Percentiles rank a stretch among this genome's conserved stretches.
Evolutionary conservation across 2,113 vertebrate genomes (phyloP).

Genomic region (Colinus virginianus): DNA sequence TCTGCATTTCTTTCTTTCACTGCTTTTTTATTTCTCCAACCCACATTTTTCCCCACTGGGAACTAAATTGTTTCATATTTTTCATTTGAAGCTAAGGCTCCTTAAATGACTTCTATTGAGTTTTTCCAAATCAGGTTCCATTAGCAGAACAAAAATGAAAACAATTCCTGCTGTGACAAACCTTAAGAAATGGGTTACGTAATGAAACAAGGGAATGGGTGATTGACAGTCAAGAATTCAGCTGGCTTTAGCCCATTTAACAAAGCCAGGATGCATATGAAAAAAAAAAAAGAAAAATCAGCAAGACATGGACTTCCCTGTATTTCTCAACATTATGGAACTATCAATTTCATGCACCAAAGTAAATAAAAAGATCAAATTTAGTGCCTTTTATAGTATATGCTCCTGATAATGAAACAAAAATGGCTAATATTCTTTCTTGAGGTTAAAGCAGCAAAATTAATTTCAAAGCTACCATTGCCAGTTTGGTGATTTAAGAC

Average conservation of each 20-base stretch:
- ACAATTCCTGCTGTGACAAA: constrained; percentile 38
- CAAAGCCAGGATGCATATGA: background rate
- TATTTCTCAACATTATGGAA: background rate
- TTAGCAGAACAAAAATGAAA: constrained; percentile 59
- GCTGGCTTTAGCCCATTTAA: background rate
- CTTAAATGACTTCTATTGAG: constrained; percentile 23
- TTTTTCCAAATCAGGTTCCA: constrained; percentile 53
- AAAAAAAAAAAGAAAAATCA: background rate
- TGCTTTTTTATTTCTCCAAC: constrained; percentile 20
- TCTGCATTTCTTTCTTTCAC: constrained; percentile 28
- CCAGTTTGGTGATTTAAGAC: background rate
- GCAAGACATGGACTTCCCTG: background rate
- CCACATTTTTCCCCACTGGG: constrained; percentile 31
- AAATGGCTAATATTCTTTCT: background rate
- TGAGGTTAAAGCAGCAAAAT: background rate
- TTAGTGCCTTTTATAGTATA: background rate
- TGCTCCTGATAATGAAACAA: background rate
- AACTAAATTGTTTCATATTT: constrained; percentile 58
- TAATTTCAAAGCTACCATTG: background rate
- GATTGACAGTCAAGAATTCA: constrained; percentile 49
- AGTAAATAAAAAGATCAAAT: background rate
- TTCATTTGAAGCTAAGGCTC: constrained; percentile 31
- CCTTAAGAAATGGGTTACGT: constrained; percentile 40
- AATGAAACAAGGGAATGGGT: constrained; percentile 46
- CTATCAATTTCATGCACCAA: background rate